Base-by-base conservation (phyloP, 2,113 vertebrate species). In the Hypocryptadius cinnamomeus region DNA sequence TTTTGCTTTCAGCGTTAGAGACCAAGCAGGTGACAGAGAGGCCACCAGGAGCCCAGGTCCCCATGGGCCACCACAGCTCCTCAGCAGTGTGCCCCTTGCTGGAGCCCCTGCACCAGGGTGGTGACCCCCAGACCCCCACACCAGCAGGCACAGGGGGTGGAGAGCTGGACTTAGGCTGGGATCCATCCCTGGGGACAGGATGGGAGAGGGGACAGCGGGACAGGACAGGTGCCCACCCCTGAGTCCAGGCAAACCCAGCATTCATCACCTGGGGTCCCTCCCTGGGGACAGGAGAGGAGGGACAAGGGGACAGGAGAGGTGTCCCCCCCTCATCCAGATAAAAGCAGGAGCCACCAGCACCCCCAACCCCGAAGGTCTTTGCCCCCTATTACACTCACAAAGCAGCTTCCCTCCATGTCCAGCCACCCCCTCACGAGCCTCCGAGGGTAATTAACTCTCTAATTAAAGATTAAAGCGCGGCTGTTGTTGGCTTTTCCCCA, bases 11-110 rank as follows among this genome's bases (percentile, higher is more conserved):
- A 76, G 78, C 64, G 93, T 92, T 73, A 91, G 92, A 94, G 82
- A 90, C 91, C 91, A 86, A 97, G 92, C 93, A 95, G 96, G 97
- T 96, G 97, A 92, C 93, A 85, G 89, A 93, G 25, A 20, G 94
- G 95, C 90, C 97, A 95, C 96, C 96, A 18, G 23, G 39, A 89
- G n/a, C 37, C 56, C 39, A 7, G 1, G 0, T 11, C 24, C 57
- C 71, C 6, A 0, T 6, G 8, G 24, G 50, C 73, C 64, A 59
- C 14, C 70, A 16, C 42, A 12, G 37, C 65, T 47, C 19, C 73
- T 45, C 47, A 17, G 73, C 47, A 17, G 11, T 0, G 8, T 45
- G 69, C 2, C 40, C 4, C 28, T 6, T 20, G 19, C 39, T 96
- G 92, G 92, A 95, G 95, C 89, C 95, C 90, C 93, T 84, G 83